phyloP scores from a whole-genome alignment of 2,113 vertebrate species.

The Phaethornis superciliosus region DNA sequence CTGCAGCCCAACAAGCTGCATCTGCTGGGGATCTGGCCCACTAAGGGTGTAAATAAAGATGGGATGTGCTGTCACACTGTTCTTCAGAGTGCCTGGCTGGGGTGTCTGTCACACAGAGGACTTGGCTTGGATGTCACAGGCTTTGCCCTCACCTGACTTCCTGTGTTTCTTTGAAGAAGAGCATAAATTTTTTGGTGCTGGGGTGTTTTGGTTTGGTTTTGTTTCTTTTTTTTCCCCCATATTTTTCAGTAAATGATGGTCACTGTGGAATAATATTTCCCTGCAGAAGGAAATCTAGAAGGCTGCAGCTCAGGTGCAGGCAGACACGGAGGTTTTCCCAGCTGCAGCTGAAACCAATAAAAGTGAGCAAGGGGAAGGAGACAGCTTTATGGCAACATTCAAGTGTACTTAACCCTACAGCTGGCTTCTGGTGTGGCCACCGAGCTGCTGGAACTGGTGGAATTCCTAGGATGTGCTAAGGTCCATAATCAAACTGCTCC shows the following conservation, averaged over 20 bases:
- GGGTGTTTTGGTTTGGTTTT: background rate
- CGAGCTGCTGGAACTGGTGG: background rate
- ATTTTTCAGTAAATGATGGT: background rate
- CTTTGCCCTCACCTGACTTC: background rate
- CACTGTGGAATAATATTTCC: background rate
- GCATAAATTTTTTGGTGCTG: background rate
- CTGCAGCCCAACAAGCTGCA: background rate
- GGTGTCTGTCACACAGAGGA: background rate
- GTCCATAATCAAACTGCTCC: background rate
- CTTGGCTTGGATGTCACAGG: background rate
- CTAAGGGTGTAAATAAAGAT: background rate
- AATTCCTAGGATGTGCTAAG: background rate
- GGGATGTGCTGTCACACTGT: rapidly evolving
- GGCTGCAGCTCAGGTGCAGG: background rate
- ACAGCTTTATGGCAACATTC: background rate
- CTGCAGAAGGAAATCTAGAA: background rate
- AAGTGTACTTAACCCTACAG: background rate
- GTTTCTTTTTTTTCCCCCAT: too few relatives aligned
- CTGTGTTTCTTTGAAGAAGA: background rate
- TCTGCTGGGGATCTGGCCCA: background rate
- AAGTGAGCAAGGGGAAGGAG: background rate
- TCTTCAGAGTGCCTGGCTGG: background rate
- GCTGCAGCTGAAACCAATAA: background rate
- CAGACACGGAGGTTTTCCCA: background rate
- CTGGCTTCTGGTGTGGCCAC: background rate